Percentiles rank a stretch among this genome's conserved stretches.
These are phyloP conservation scores for Nyctereutes procyonoides DNA, from an alignment of 2,113 vertebrate species.

Conservation along the genomic window DNA sequence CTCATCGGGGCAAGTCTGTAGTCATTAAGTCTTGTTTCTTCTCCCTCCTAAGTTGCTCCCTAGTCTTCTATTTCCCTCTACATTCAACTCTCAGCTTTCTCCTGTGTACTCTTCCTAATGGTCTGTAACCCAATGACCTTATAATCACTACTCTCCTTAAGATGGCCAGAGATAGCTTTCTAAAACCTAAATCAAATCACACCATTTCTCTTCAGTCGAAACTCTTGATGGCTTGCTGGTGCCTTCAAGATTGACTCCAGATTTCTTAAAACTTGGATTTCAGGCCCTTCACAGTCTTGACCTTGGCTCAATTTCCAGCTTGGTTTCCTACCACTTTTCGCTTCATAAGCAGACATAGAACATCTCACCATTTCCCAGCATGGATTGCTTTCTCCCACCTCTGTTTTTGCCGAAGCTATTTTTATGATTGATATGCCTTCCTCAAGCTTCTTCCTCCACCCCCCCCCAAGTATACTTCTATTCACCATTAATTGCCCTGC, in stretches of 20 bases:
- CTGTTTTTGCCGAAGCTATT: neutral
- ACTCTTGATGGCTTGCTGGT: constrained; percentile 12
- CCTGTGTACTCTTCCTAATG: neutral
- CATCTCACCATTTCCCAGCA: neutral
- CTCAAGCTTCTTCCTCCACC: neutral
- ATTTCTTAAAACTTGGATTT: constrained; percentile 39
- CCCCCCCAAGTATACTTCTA: neutral
- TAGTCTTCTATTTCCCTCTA: neutral
- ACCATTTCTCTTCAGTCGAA: constrained; percentile 20
- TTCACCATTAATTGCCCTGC: constrained; percentile 16
- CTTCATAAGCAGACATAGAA: neutral
- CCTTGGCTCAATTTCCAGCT: neutral
- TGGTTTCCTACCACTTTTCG: neutral
- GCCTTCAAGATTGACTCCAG: neutral
- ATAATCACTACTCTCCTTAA: neutral
- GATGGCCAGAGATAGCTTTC: constrained; percentile 4
- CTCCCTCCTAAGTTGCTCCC: neutral
- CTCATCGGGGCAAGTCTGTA: neutral
- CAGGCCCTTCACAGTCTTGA: neutral
- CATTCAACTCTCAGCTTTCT: neutral
- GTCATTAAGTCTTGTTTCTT: neutral
- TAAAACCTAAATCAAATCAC: constrained; percentile 48
- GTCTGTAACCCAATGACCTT: neutral
- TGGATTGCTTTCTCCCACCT: neutral
- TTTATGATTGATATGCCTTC: neutral